phyloP scores from a whole-genome alignment of 2,888 invertebrate genomes.

The Stenurella melanura region DNA sequence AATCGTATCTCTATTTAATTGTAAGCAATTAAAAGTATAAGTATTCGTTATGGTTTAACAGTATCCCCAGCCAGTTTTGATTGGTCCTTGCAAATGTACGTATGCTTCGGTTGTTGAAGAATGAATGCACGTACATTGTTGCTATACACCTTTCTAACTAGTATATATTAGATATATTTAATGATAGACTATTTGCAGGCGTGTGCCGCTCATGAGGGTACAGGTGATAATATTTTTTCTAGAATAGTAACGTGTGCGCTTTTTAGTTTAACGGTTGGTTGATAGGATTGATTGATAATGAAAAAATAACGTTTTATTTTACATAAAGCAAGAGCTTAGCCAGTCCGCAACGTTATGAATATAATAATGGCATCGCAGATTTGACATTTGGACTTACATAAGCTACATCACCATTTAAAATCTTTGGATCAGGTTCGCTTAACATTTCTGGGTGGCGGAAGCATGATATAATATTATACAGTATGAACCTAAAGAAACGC shows the following conservation, averaged over 20 bases:
- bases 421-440: too few relatives aligned
- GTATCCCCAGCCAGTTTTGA: background rate
- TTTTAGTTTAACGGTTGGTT: conserved; percentile 56
- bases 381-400: background rate
- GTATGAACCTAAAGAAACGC: too few relatives aligned
- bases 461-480: too few relatives aligned
- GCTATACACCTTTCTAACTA: conserved; percentile 56
- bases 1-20: background rate
- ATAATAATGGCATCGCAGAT: background rate
- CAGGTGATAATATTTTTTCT: conserved; percentile 67
- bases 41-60: background rate
- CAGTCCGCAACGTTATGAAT: background rate
- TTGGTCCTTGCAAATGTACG: background rate
- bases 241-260: conserved; percentile 50
- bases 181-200: conserved; percentile 64
- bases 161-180: conserved; percentile 63
- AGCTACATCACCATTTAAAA: too few relatives aligned
- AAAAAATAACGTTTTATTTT: conserved; percentile 46
- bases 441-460: too few relatives aligned
- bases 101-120: conserved; percentile 10
- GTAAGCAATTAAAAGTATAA: background rate
- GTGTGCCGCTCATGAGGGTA: conserved; percentile 67
- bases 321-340: conserved; percentile 31
- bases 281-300: conserved; percentile 54
- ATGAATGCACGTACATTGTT: conserved; percentile 39